These are phyloP conservation scores for Pachydiplax longipennis DNA, from an alignment of 2,888 invertebrate species.

Conservation along the genomic window DNA sequence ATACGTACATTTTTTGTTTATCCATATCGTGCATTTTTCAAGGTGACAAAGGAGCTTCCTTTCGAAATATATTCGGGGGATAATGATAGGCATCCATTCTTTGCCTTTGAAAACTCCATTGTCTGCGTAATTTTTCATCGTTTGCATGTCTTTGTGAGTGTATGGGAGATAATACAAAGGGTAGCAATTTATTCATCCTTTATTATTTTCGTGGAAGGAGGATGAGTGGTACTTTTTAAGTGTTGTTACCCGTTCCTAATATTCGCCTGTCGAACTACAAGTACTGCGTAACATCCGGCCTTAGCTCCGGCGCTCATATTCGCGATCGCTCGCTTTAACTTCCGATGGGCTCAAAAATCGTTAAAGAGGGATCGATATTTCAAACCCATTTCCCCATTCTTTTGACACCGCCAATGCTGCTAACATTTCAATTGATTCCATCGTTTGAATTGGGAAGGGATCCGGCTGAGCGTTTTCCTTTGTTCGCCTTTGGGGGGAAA, in stretches of 20 bases:
- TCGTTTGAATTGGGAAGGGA: not conserved
- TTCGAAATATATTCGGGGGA: not conserved
- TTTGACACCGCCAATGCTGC: not conserved
- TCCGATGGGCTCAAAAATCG: not conserved
- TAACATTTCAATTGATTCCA: not conserved
- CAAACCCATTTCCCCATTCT: not conserved
- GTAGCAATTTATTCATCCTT: not conserved
- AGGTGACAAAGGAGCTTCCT: not conserved
- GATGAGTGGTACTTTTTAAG: not conserved
- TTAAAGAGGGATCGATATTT: not conserved
- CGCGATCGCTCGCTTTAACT: not conserved
- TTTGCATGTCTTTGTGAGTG: not conserved
- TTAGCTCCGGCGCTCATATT: not conserved
- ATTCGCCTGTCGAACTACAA: not conserved
- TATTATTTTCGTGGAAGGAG: not conserved
- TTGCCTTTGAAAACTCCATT: not conserved
- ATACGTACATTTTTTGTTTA: not conserved
- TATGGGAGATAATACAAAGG: not conserved
- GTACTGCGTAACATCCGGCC: not conserved
- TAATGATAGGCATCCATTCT: conserved; percentile 6
- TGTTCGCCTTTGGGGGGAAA: not conserved
- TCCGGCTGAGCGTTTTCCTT: not conserved
- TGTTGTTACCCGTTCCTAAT: not conserved
- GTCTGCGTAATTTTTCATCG: not conserved
- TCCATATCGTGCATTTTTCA: not conserved